Conservation (phyloP, 2,113 vertebrate genomes). For the Salvelinus namaycush region DNA sequence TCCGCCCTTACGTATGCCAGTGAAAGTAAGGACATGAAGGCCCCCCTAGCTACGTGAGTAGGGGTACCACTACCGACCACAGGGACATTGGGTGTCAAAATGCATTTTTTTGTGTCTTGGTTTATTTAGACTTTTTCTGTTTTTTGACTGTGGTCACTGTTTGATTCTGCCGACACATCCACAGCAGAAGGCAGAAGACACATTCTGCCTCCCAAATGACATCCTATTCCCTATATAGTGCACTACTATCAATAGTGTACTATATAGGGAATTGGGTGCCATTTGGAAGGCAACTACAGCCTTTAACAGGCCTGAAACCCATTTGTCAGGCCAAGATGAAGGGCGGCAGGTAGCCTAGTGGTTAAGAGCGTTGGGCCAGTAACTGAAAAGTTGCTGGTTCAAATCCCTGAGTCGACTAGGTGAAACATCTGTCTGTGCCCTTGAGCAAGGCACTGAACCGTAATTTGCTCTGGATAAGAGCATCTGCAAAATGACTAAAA, state of each 20-base stretch:
- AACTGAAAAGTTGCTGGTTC: no score
- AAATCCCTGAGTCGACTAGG: neutral
- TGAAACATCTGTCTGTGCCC: no score
- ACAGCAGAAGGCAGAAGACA: neutral
- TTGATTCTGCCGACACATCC: slow-evolving; percentile 5
- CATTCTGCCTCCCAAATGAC: no score
- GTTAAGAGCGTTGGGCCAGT: no score
- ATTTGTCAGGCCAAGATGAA: neutral
- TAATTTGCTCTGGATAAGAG: no score
- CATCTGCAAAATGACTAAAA: no score
- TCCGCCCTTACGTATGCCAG: slow-evolving; percentile 91
- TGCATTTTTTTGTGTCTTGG: neutral
- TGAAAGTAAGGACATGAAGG: slow-evolving; percentile 99
- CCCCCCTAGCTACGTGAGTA: slow-evolving; percentile 99
- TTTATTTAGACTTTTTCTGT: neutral
- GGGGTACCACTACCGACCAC: slow-evolving; percentile 78
- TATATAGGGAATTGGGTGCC: no score
- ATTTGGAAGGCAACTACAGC: neutral
- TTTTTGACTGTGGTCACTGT: neutral
- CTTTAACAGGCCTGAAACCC: neutral
- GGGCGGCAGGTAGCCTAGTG: no score
- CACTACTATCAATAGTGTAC: no score
- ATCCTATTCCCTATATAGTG: no score
- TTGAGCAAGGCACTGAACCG: no score
- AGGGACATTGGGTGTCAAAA: neutral